Base-by-base conservation (phyloP, 1,140 invertebrate species). In the Cyphomyrmex costatus region DNA sequence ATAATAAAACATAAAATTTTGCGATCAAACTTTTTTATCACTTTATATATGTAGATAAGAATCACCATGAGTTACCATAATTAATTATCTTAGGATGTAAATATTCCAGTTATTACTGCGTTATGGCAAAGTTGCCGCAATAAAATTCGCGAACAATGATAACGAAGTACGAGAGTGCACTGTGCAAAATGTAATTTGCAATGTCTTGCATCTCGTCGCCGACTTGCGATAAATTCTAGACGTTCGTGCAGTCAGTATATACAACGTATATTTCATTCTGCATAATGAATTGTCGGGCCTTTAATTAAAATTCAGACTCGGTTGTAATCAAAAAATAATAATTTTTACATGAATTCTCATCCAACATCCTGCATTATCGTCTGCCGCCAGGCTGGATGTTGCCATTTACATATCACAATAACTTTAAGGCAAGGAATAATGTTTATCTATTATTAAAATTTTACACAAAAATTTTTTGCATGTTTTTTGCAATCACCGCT, bases 301-400 rank as follows among this genome's bases (percentile, higher is more conserved):
- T 89, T 87, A 90, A 90, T 90, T 90, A 90, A 90, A 90, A 90
- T 89, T 86, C 85, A 87, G 87, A 68, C 58, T 5, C 80, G 71
- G 21, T 51, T 61, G 77, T 86, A 88, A 89, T 89, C 86, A 87
- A 76, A 77, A 89, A 88, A 88, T 61, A 88, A 89, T 86, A 73
- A 89, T 77, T 82, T 89, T 89, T 89, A 63, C 56, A 30, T 33
- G 60, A 82, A 46, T 61, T 71, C 58, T 71, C 58, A 74, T 66
- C 71, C 71, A 66, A 84, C 85, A 79, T 42, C 56, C 42, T 51
- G 73, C 36, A 86, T 86, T 86, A 86, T 86, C 85, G 78, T 86
- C 65, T 73, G 60, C 63, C 65, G 85, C 46, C 73, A 14, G 71
- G 33, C 73, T 73, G 79, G 53, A 83, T 73, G 71, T 66, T 27